Percentiles rank a stretch among this genome's conserved stretches.
Evolutionary conservation across 2,113 vertebrate species (phyloP).

Genomic region (Cottus gobio): DNA sequence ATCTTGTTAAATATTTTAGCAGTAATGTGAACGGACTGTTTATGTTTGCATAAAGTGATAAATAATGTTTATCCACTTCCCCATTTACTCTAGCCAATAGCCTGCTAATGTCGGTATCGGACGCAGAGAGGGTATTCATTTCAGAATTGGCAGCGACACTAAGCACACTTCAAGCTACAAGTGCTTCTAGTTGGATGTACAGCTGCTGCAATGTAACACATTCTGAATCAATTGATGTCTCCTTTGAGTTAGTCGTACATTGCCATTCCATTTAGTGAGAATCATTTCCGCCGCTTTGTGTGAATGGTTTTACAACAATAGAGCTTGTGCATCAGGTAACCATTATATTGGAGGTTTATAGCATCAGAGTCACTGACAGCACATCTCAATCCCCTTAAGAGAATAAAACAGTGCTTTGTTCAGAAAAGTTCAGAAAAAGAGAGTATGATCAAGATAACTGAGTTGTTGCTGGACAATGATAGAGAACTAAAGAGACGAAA

Average conservation of each 20-base stretch:
- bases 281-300: constrained; percentile 49
- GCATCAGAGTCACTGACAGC: constrained; percentile 49
- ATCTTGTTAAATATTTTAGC: constrained; percentile 42
- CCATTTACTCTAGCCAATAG: constrained; percentile 64
- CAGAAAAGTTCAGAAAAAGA: constrained; percentile 40
- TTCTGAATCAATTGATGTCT: constrained; percentile 60
- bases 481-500: constrained; percentile 38
- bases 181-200: constrained; percentile 69
- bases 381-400: constrained; percentile 55
- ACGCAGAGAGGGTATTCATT: constrained; percentile 74
- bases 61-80: constrained; percentile 71
- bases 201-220: constrained; percentile 73
- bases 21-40: constrained; percentile 66
- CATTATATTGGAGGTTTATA: constrained; percentile 47
- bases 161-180: constrained; percentile 72
- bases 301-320: constrained; percentile 51
- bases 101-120: constrained; percentile 64
- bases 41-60: constrained; percentile 68
- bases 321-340: constrained; percentile 58
- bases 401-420: constrained; percentile 60
- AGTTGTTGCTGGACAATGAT: constrained; percentile 43
- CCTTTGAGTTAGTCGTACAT: constrained; percentile 53
- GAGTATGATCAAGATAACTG: constrained; percentile 60
- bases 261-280: constrained; percentile 39
- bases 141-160: constrained; percentile 71